Base-by-base conservation (phyloP, 2,797 vertebrate species). In the Dicrostonyx torquatus region DNA sequence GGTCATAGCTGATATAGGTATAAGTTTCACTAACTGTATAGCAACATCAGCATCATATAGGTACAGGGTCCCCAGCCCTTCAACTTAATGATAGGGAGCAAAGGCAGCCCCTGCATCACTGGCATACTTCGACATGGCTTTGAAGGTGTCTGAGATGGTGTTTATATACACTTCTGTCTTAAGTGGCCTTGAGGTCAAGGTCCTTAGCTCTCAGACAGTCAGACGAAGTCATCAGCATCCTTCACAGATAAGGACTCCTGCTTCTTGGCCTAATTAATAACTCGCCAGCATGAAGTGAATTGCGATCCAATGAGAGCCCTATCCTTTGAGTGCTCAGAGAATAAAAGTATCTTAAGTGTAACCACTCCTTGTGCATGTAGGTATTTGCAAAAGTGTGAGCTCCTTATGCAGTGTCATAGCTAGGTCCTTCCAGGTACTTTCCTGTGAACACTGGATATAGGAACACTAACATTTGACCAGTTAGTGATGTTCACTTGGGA, bases 61-160 rank as follows among this genome's bases (percentile, higher is more conserved):
- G 50, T 13, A 48, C 37, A 4, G 2, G 58, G 3, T 9, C 29
- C 73, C 64, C 62, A 53, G 50, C 68, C 37, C 0, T 31, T 60
- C 62, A 11, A 2, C 34, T 31, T 2, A 9, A 5, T 43, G 5
- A 13, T 34, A 0, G 20, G 9, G 31, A 58, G 31, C 37, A 66
- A 43, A 66, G n/a, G 10, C 34, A 22, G 34, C 31, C 14, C 6
- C 31, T 31, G 12, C 31, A n/a, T 60, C 72, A 76, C 70, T 14
- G 18, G 1, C 1, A 3, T 31, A 9, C 70, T 34, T 55, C 9
- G 4, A 50, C n/a, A 73, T 73, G 55, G 37, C 40, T 22, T 22
- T 1, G 17, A 22, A 15, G 2, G 9, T 1, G 0, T 24, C 20
- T 10, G 43, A 75, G 18, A 5, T 17, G 1, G 4, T 5, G n/a